Percentiles rank a stretch among this genome's conserved stretches.
These are phyloP conservation scores for Gallinago nigripennis DNA, from an alignment of 2,797 vertebrate genomes.

Conservation along the genomic window DNA sequence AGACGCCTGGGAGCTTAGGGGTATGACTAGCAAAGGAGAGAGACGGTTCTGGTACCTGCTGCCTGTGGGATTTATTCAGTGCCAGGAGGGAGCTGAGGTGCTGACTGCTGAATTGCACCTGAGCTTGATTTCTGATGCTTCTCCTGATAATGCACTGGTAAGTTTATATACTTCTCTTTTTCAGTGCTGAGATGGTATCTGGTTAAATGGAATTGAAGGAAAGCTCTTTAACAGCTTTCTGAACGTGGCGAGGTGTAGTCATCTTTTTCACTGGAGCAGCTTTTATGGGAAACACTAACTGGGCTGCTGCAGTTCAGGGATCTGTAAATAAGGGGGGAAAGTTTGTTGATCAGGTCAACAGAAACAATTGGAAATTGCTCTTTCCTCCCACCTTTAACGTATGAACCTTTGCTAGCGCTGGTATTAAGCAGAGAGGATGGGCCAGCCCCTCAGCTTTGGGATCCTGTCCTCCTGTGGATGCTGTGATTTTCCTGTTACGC, in stretches of 20 bases:
- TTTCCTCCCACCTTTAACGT: not conserved
- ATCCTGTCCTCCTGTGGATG: not conserved
- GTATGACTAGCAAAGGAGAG: constrained; percentile 19
- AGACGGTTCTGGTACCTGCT: not conserved
- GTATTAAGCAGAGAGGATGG: not conserved
- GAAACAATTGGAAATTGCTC: not conserved
- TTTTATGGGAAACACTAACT: not conserved
- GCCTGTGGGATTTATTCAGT: constrained; percentile 1
- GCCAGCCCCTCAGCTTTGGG: not conserved
- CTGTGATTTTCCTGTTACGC: not conserved
- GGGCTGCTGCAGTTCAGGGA: not conserved
- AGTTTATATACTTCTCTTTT: constrained; percentile 56
- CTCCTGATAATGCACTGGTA: constrained; percentile 32
- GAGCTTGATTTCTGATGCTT: not conserved
- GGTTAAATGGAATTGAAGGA: not conserved
- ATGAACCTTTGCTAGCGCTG: not conserved
- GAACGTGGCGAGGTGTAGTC: not conserved
- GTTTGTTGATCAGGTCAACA: not conserved
- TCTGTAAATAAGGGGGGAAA: not conserved
- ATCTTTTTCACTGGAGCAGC: not conserved
- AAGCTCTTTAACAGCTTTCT: not conserved
- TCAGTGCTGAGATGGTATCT: constrained; percentile 13
- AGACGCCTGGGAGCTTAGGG: constrained; percentile 9
- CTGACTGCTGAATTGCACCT: constrained; percentile 5
- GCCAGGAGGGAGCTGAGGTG: constrained; percentile 29